Conservation (phyloP, 2,888 invertebrate genomes). For the Mythimna albipuncta region DNA sequence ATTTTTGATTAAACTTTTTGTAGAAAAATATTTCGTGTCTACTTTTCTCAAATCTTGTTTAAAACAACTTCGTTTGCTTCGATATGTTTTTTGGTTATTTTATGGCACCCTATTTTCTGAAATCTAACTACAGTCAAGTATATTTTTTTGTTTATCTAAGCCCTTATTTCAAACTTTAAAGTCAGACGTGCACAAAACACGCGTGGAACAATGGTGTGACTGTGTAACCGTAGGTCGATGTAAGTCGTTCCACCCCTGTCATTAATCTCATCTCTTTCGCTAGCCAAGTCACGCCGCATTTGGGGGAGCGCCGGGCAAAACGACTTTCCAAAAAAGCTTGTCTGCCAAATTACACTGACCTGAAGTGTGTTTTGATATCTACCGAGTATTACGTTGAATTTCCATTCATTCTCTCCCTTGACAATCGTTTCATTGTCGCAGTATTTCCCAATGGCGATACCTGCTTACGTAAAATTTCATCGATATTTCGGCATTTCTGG, state of each 20-base stretch:
- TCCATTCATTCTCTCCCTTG: constrained; percentile 63
- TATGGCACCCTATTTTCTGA: not conserved
- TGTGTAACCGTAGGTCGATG: constrained; percentile 67
- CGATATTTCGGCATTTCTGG: constrained; percentile 46
- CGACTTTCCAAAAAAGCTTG: constrained; percentile 75
- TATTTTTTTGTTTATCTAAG: not conserved
- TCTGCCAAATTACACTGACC: constrained; percentile 75
- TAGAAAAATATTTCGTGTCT: not conserved
- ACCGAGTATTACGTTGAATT: constrained; percentile 57
- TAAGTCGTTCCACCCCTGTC: constrained; percentile 80
- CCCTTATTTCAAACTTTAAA: constrained; percentile 12
- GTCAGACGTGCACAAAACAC: constrained; percentile 20
- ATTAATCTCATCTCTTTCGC: constrained; percentile 87
- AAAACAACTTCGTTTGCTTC: not conserved
- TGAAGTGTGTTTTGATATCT: constrained; percentile 67
- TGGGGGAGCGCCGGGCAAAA: constrained; percentile 69
- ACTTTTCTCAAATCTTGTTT: constrained; percentile 1
- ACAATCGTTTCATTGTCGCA: constrained; percentile 62
- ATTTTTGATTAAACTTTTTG: not conserved
- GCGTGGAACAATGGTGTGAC: constrained; percentile 68
- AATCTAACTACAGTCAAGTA: too few relatives aligned
- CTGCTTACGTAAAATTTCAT: constrained; percentile 63
- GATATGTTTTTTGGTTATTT: not conserved
- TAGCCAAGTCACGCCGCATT: constrained; percentile 81
- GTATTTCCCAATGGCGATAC: constrained; percentile 56